Evolutionary conservation across 2,888 invertebrate species (phyloP), one percentile per base, ranked within the genome.

Genomic region (Rhamphomyia laevipes): DNA sequence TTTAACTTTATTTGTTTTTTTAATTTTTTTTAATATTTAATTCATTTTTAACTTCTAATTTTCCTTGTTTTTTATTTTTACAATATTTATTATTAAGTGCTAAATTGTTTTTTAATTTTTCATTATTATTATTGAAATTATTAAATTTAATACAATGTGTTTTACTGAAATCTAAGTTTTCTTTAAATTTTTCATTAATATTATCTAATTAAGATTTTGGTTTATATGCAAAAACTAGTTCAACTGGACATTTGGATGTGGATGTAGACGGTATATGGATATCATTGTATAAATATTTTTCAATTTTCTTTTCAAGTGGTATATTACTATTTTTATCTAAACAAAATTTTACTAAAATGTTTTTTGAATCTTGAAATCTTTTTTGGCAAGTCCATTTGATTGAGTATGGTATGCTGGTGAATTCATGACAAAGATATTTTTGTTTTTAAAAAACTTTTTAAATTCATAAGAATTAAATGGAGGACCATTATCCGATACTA

Each of bases 201-300:
- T 3, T 23, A 44, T 4, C 43, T 37, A 48, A 48, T 30, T 27
- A 12, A 44, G 43, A 23, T 48, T 23, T 16, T 17, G 45, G 40
- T 16, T 45, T 48, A 45, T 30, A 48, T 17, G 15, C 23, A 48
- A 48, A 48, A 17, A 48, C 23, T n/a, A 48, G 30, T 21, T 48
- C 45, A 21, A 40, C 43, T 31, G 45, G 33, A 40, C 43, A 16
- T 45, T 45, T 48, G 43, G 48, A 48, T 23, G 45, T 45, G 13
- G 38, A 15, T 31, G 44, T 44, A 27, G 42, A 37, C 12, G 45
- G 33, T n/a, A 40, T 47, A 7, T 42, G 30, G 2, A 30, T 17
- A 17, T 42, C 33, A 42, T 31, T 47, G 17, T 41, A 31, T 18
- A 47, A 13, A 18, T 18, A 33, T 42, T 47, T n/a, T 31, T 45